A percentile compares a stretch with the other conserved stretches of the same genome.
phyloP scores from a whole-genome alignment of 2,797 vertebrate species.

The Florisuga fusca region DNA sequence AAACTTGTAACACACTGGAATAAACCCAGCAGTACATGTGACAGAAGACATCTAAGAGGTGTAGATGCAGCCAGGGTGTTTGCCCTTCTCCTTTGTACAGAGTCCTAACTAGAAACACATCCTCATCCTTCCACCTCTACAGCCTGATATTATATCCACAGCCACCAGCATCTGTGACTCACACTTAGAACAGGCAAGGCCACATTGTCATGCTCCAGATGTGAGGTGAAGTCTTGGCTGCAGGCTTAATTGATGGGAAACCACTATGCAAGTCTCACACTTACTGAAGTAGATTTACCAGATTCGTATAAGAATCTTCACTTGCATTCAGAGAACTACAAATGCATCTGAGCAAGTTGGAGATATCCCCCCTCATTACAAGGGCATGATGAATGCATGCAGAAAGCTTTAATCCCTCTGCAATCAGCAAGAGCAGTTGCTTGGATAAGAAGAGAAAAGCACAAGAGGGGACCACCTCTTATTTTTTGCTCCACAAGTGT shows the following conservation, averaged over 20 bases:
- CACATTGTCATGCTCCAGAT: rapidly evolving
- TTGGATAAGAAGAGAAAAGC: neutral
- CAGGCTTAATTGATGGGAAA: neutral
- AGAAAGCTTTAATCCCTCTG: neutral
- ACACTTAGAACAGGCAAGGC: neutral
- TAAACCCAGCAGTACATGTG: rapidly evolving
- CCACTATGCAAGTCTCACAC: neutral
- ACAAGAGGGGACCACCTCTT: neutral
- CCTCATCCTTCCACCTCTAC: rapidly evolving
- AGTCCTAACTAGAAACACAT: neutral
- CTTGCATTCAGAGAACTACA: neutral
- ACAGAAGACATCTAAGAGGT: rapidly evolving
- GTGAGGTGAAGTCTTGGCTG: neutral
- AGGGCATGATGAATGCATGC: neutral
- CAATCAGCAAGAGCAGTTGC: neutral
- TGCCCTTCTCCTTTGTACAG: neutral
- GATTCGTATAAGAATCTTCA: neutral
- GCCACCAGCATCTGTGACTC: neutral
- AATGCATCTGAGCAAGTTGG: neutral
- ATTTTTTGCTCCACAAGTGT: neutral
- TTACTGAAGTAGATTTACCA: neutral
- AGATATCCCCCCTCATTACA: neutral
- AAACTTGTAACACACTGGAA: neutral
- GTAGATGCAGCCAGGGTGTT: neutral
- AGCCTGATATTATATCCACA: neutral